A percentile compares a stretch with the other conserved stretches of the same genome.
phyloP scores from a whole-genome alignment of 1,140 invertebrate genomes.

The Halotydeus destructor region DNA sequence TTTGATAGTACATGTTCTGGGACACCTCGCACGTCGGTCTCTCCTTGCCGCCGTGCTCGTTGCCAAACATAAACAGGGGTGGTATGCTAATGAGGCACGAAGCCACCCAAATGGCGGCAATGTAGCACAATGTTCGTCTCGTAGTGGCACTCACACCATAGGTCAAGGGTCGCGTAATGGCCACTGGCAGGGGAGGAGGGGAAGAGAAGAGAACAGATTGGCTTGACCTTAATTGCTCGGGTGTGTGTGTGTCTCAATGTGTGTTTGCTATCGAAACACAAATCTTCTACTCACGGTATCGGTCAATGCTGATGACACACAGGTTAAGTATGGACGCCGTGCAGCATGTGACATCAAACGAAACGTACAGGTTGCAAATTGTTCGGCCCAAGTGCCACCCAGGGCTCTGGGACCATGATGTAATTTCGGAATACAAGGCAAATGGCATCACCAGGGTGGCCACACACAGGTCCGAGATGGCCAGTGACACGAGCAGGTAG shows the following conservation, averaged over 20 bases:
- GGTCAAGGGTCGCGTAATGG: constrained; percentile 73
- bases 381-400: constrained; percentile 52
- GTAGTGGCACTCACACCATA: constrained; percentile 79
- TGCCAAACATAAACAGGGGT: constrained; percentile 56
- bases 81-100: constrained; percentile 62
- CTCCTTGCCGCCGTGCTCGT: constrained; percentile 32
- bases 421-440: constrained; percentile 53
- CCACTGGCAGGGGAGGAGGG: constrained; percentile 56
- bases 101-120: constrained; percentile 72
- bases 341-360: constrained; percentile 87
- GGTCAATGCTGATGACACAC: constrained; percentile 54
- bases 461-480: constrained; percentile 51
- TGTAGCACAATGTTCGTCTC: constrained; percentile 60
- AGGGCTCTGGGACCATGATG: too few species aligned
- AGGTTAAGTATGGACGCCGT: constrained; percentile 86
- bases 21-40: constrained; percentile 17
- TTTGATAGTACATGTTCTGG: constrained; percentile 40
- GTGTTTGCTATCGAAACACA: too few species aligned
- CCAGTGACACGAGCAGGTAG: constrained; percentile 65
- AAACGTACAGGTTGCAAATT: constrained; percentile 52
- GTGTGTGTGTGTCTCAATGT: too few species aligned
- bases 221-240: not conserved
- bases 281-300: too few species aligned
- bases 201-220: constrained; percentile 1
- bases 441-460: constrained; percentile 49